Evolutionary conservation across 2,888 invertebrate species (phyloP).

Genomic region (Holacanthella duospinosa): DNA sequence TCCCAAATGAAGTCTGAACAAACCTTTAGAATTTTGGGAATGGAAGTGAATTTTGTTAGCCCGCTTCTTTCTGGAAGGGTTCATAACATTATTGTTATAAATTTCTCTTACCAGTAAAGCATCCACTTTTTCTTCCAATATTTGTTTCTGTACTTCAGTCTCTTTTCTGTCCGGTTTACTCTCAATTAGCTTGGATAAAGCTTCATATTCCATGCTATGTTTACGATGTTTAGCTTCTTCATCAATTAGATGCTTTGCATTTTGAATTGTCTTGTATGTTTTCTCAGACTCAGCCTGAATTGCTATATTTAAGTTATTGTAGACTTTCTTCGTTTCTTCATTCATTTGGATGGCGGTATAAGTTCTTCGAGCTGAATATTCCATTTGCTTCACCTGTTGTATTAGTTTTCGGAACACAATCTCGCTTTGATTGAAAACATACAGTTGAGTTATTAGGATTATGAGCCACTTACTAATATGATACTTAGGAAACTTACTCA

Average conservation of each 20-base stretch:
- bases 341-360: constrained; percentile 69
- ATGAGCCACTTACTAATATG: neutral
- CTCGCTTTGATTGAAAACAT: constrained; percentile 47
- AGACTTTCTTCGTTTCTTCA: constrained; percentile 69
- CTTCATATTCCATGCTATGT: constrained; percentile 85
- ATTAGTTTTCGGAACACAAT: constrained; percentile 66
- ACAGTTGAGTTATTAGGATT: neutral
- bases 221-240: constrained; percentile 47
- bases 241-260: constrained; percentile 52
- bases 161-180: constrained; percentile 80
- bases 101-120: neutral
- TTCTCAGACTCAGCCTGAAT: constrained; percentile 68
- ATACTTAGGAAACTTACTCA: constrained; percentile 5
- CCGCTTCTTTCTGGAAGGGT: neutral
- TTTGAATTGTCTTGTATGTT: constrained; percentile 68
- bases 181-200: constrained; percentile 78
- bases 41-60: neutral
- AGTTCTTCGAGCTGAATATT: constrained; percentile 76
- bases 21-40: too few species aligned
- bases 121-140: constrained; percentile 13
- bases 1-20: too few species aligned
- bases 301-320: constrained; percentile 62
- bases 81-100: neutral
- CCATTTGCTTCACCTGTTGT: constrained; percentile 72
- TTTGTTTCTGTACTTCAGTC: constrained; percentile 46